Evolutionary conservation across 2,113 vertebrate genomes (phyloP), one percentile per base, ranked within the genome.

Genomic region (Athene cunicularia): DNA sequence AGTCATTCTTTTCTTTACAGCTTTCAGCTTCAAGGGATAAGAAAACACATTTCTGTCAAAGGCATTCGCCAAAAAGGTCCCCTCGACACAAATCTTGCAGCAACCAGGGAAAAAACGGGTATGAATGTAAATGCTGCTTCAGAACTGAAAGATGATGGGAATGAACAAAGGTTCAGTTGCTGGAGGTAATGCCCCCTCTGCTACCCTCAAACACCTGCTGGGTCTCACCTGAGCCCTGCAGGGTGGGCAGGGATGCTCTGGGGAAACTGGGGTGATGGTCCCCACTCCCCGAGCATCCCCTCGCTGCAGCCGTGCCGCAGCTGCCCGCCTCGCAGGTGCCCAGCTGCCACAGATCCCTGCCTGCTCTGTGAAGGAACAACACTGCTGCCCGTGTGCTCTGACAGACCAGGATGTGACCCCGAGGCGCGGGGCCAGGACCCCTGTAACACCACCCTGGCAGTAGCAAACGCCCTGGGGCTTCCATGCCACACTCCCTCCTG

Each of bases 21-120:
- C 77, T 98, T 98, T 97, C 92, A 94, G 92, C 85, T 97, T 96
- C 88, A 77, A 97, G 91, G 93, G 62, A 95, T 92, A 97, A 93
- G 91, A 97, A 97, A 97, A 97, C 88, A 98, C 80, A 96, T 89
- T 96, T 95, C 86, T 73, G 89, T 88, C 90, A 94, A 45, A 96
- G 91, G 70, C 53, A 84, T 67, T 80, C 47, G 22, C 82, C 86
- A 86, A 97, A 97, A 98, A 96, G 47, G 70, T n/a, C 60, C 92
- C 86, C 85, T 85, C 3, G 4, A 90, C 92, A 95, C 71, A 90
- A 90, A 97, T 30, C 76, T 74, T 16, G 4, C 89, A 66, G 72
- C 82, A 94, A 89, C 80, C 72, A 68, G 26, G 77, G 55, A 4
- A 62, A 72, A 94, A 97, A 77, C 16, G 63, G 64, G 10, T 63